Conservation (phyloP, 2,113 vertebrate species). For the Pristiophorus japonicus region DNA sequence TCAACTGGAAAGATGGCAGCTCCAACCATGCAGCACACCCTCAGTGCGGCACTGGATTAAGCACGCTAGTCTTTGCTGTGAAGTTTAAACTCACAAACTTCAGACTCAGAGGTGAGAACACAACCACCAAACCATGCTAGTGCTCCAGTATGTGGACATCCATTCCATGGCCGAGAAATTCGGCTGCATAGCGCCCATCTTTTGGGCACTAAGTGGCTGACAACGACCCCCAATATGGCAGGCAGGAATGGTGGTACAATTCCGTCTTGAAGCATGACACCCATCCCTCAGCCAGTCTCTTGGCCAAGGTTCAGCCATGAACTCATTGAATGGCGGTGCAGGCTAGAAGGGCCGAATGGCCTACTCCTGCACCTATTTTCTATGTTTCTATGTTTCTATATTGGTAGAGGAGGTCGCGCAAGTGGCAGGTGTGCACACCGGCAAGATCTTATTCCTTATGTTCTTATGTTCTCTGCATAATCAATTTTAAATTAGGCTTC, state of each 20-base stretch:
- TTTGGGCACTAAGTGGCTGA: neutral
- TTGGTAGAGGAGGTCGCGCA: neutral
- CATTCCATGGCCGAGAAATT: neutral
- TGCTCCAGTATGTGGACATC: neutral
- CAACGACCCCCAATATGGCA: neutral
- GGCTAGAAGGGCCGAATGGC: too few relatives aligned
- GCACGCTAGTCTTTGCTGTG: neutral
- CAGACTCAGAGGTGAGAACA: neutral
- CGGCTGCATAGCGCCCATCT: neutral
- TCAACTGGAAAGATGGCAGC: too few relatives aligned
- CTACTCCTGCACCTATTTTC: too few relatives aligned
- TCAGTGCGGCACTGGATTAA: neutral
- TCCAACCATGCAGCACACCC: neutral
- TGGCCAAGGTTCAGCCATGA: too few relatives aligned
- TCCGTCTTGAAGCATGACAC: neutral
- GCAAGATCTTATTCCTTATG: neutral
- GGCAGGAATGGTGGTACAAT: neutral
- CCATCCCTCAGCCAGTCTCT: too few relatives aligned
- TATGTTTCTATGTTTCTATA: too few relatives aligned
- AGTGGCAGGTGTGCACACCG: neutral
- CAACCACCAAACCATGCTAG: too few relatives aligned
- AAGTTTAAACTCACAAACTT: neutral
- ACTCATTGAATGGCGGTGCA: too few relatives aligned
- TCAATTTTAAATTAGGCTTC: neutral
- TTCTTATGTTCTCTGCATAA: neutral